phyloP scores from a whole-genome alignment of 2,888 invertebrate genomes.

The Tachina lurida region DNA sequence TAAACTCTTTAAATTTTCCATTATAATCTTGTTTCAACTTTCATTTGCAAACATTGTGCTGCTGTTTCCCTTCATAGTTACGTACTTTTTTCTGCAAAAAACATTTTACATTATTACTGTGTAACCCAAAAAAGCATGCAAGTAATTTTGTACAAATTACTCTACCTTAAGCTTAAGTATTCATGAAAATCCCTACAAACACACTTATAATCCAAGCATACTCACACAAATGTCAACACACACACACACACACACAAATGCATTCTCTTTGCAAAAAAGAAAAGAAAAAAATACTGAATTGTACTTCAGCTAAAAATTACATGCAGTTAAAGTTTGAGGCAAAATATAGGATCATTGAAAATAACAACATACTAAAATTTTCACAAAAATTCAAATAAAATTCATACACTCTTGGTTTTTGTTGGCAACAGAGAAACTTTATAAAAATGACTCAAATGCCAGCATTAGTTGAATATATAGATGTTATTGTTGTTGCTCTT shows the following conservation, averaged over 20 bases:
- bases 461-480: not conserved
- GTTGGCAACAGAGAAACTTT: not conserved
- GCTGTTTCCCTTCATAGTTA: conserved; percentile 7
- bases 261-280: not conserved
- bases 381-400: conserved; percentile 48
- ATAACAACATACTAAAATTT: conserved; percentile 45
- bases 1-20: conserved; percentile 1
- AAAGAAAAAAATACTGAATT: conserved; percentile 19
- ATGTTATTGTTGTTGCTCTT: not conserved
- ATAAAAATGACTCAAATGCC: conserved; percentile 1
- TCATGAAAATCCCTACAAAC: conserved; percentile 53
- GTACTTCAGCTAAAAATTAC: conserved; percentile 59
- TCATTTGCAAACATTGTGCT: conserved; percentile 5
- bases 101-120: conserved; percentile 29
- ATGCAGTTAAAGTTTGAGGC: conserved; percentile 48
- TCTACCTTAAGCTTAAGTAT: conserved; percentile 59
- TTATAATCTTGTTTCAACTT: not conserved
- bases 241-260: not conserved
- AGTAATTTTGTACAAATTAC: conserved; percentile 65
- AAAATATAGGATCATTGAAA: conserved; percentile 64
- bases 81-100: not conserved
- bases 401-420: not conserved
- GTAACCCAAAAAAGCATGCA: conserved; percentile 47
- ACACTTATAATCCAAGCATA: conserved; percentile 1
- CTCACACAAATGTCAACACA: conserved; percentile 33